Evolutionary conservation across 1,140 invertebrate genomes (phyloP), one percentile per base, ranked within the genome.

Genomic region (Megalonaias nervosa): DNA sequence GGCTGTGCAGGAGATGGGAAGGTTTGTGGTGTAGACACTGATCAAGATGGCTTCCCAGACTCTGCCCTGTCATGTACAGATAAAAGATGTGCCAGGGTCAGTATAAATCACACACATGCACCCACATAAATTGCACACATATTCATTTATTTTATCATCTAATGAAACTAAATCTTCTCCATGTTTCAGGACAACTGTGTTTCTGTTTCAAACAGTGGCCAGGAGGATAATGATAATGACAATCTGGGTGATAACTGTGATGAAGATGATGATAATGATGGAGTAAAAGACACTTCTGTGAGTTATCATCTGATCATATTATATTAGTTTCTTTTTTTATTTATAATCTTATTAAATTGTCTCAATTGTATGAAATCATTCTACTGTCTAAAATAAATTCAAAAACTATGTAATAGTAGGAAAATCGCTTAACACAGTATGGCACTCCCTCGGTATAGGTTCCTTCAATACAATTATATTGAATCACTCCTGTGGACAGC

Each of bases 261-360:
- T 67, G 55, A 65, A 19, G 84, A 86, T 70, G 76, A 77, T 66
- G 84, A 86, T 64, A 86, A 86, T 62, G 85, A 86, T 72, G 83
- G 80, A 48, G 74, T 70, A 55, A 77, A 71, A 56, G 77, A 83
- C 65, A 61, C 58, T 38, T 48, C 64, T 55, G 81, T 82, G 72
- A n/a, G 75, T 55, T 61, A 19, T 61, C 60, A 23, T 23, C 13
- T 11, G 17, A 61, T 61, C 17, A 9, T 61, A n/a, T 19, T n/a
- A 19, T 19, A 62, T n/a, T 62, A 62, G 60, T 62, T 23, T 62
- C 19, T 23, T 62, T 23, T 6, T 19, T 62, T 62, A 62, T 62
- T 62, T 19, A 62, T 62, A 12, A 48, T 9, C 4, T 38, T 48
- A 5, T 48, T 48, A 48, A 48, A 48, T 48, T 6, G 38, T 48